phyloP scores from a whole-genome alignment of 2,888 invertebrate genomes.

The Netelia melanura region DNA sequence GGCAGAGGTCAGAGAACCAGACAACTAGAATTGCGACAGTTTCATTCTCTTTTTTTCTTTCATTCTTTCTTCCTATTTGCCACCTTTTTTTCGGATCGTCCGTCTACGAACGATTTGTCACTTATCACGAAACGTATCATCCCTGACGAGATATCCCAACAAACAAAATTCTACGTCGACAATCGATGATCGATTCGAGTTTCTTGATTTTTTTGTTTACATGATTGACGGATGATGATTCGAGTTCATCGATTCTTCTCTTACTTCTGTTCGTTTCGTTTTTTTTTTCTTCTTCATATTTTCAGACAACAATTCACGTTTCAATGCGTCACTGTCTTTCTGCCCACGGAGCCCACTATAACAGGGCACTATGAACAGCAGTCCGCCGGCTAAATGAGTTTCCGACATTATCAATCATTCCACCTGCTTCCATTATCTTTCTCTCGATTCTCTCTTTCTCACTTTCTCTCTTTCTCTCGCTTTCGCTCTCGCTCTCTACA shows the following conservation, averaged over 20 bases:
- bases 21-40: constrained; percentile 38
- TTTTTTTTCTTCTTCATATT: neutral
- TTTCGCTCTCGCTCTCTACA: constrained; percentile 56
- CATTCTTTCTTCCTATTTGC: too few species aligned
- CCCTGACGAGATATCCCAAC: neutral
- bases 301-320: constrained; percentile 31
- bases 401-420: constrained; percentile 82
- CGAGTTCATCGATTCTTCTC: neutral
- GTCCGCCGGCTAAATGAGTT: constrained; percentile 84
- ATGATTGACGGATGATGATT: neutral
- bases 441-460: constrained; percentile 13
- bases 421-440: constrained; percentile 62
- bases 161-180: neutral
- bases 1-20: constrained; percentile 80
- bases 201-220: neutral
- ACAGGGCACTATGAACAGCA: constrained; percentile 85
- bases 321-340: constrained; percentile 74
- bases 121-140: neutral
- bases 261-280: neutral
- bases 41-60: constrained; percentile 17
- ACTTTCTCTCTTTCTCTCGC: constrained; percentile 60
- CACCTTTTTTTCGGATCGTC: neutral
- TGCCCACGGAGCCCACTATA: constrained; percentile 84
- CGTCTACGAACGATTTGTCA: neutral
- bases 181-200: neutral